phyloP scores from a whole-genome alignment of 2,113 vertebrate species.

The Lynx canadensis region DNA sequence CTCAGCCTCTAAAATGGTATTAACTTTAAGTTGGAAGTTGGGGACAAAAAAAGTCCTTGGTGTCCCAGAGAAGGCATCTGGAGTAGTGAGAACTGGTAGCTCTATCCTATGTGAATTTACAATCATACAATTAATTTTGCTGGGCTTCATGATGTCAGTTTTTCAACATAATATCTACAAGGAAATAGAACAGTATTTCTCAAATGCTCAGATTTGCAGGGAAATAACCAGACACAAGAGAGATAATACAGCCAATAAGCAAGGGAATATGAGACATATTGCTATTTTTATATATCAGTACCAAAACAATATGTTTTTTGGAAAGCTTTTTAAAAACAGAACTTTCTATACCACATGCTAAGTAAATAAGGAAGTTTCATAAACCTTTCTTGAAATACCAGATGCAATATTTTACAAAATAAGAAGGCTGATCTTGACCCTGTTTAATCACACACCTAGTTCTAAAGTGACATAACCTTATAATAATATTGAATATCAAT shows the following conservation, averaged over 20 bases:
- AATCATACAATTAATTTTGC: not conserved
- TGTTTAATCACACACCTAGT: not conserved
- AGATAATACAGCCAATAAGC: not conserved
- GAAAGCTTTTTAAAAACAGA: not conserved
- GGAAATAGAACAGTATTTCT: not conserved
- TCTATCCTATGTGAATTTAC: not conserved
- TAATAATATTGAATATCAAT: not conserved
- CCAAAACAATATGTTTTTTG: not conserved
- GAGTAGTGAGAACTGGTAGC: not conserved
- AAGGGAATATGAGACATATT: not conserved
- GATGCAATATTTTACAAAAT: conserved; percentile 2
- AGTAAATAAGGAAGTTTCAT: conserved; percentile 15
- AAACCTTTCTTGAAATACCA: conserved; percentile 27
- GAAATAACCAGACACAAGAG: not conserved
- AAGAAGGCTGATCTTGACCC: not conserved
- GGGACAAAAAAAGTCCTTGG: not conserved
- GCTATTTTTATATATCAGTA: not conserved
- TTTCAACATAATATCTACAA: not conserved
- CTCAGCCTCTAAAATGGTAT: not conserved
- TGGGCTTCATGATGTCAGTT: not conserved
- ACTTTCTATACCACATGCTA: not conserved
- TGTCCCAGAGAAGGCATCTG: not conserved
- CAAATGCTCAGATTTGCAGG: not conserved
- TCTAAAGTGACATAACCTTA: not conserved
- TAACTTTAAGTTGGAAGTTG: not conserved